phyloP scores from a whole-genome alignment of 2,113 vertebrate species.

The Nesoenas mayeri region DNA sequence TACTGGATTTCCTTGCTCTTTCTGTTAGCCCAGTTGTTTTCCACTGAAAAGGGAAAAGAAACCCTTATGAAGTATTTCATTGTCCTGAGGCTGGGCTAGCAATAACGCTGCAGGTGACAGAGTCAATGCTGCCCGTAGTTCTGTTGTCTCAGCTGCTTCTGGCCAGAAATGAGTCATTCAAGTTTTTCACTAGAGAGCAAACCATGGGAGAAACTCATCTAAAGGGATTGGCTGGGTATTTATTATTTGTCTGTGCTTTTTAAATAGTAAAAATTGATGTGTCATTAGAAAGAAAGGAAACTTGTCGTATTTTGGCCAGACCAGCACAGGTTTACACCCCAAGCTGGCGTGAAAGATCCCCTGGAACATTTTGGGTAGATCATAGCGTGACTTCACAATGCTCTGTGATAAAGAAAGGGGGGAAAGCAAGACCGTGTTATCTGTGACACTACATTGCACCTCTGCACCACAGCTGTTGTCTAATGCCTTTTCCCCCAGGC shows the following conservation, averaged over 20 bases:
- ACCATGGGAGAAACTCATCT: background rate
- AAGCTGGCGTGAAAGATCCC: background rate
- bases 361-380: background rate
- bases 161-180: constrained; percentile 1
- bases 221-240: background rate
- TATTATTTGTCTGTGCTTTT: background rate
- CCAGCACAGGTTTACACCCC: accelerated
- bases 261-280: background rate
- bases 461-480: background rate
- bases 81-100: background rate
- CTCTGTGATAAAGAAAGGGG: background rate
- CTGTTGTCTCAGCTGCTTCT: constrained; percentile 11
- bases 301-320: background rate
- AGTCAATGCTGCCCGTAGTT: background rate
- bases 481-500: background rate
- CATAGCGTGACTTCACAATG: background rate
- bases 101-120: background rate
- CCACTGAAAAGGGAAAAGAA: background rate
- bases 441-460: background rate
- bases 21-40: background rate
- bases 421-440: background rate
- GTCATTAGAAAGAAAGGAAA: background rate
- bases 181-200: background rate
- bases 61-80: background rate
- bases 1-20: background rate